Conservation (phyloP, 2,797 vertebrate species). For the Streptopelia turtur region DNA sequence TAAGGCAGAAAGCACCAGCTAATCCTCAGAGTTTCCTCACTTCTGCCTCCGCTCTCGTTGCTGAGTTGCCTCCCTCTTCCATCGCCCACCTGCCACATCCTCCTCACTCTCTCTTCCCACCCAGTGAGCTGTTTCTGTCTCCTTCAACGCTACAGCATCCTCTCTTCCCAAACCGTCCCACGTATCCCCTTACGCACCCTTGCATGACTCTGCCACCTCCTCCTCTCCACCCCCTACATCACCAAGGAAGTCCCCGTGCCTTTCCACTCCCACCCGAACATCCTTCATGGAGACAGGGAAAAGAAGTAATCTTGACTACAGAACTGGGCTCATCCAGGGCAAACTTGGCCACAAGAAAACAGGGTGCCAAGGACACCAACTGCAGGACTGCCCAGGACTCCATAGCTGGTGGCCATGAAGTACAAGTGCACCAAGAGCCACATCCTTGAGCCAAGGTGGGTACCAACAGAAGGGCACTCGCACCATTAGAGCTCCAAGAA, state of each 20-base stretch:
- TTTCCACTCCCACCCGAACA: accelerated
- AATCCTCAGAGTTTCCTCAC: not conserved
- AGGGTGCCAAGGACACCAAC: not conserved
- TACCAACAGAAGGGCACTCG: not conserved
- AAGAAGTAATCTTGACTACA: not conserved
- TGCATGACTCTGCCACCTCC: not conserved
- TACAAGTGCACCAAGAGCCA: not conserved
- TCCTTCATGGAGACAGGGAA: not conserved
- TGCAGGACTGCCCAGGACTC: not conserved
- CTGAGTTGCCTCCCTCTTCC: not conserved
- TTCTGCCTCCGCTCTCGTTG: not conserved
- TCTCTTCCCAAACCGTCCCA: not conserved
- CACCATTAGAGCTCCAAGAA: not conserved
- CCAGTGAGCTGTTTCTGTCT: slow-evolving; percentile 3
- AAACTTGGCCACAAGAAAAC: not conserved
- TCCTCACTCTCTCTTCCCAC: not conserved
- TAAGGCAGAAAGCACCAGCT: not conserved
- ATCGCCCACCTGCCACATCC: slow-evolving; percentile 13
- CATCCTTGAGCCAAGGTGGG: not conserved
- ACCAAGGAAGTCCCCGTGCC: not conserved
- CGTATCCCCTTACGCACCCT: not conserved
- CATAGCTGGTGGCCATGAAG: not conserved
- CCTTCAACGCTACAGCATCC: not conserved
- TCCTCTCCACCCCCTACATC: not conserved
- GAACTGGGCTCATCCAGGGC: not conserved